These are phyloP conservation scores for Sialia sialis DNA, from an alignment of 2,113 vertebrate genomes.

Conservation along the genomic window DNA sequence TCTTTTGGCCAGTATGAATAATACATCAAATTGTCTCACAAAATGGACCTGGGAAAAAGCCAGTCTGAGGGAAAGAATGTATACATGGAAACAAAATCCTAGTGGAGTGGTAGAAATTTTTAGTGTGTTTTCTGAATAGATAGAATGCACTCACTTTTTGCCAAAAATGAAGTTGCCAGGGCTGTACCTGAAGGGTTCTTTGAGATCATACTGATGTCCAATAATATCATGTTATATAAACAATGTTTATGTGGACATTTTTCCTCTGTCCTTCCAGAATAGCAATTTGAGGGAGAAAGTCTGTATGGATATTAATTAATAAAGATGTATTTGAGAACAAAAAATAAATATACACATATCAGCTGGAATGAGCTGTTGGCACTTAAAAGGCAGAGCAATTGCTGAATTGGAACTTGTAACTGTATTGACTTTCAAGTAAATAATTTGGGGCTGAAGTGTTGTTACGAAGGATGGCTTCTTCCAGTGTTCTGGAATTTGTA, in stretches of 20 bases:
- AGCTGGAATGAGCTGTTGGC: neutral
- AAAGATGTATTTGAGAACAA: neutral
- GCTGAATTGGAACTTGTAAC: neutral
- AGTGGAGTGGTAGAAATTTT: neutral
- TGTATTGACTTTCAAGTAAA: neutral
- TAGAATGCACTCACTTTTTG: neutral
- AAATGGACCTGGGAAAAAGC: neutral
- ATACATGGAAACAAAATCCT: neutral
- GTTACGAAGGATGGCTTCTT: neutral
- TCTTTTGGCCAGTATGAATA: neutral
- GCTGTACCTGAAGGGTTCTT: neutral
- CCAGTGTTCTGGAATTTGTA: neutral
- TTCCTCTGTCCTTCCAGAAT: neutral
- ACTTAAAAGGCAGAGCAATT: neutral
- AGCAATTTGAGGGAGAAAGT: neutral
- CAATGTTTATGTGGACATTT: neutral
- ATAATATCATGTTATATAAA: neutral
- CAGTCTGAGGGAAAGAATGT: neutral
- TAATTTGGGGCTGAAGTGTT: neutral
- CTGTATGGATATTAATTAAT: neutral
- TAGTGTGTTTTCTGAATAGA: neutral
- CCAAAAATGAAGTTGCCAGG: neutral
- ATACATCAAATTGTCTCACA: neutral
- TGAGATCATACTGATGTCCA: neutral
- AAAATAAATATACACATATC: neutral